Evolutionary conservation across 2,113 vertebrate genomes (phyloP).

Genomic region (Oreochromis niloticus): DNA sequence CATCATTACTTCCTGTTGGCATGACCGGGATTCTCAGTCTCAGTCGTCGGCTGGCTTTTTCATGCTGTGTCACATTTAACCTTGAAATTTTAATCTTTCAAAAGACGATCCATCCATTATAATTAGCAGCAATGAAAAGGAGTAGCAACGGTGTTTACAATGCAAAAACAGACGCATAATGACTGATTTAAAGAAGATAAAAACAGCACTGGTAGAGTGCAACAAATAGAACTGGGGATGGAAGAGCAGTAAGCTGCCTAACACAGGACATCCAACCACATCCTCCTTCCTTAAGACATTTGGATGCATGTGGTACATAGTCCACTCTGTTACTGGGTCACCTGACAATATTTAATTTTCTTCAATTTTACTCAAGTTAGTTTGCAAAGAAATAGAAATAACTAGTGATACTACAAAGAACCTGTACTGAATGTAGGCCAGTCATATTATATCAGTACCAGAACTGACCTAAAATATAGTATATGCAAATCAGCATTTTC

Average conservation of each 20-base stretch:
- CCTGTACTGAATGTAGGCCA: not conserved
- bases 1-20: not conserved
- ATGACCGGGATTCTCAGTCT: not conserved
- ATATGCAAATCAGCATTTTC: not conserved
- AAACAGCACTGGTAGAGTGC: not conserved
- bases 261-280: not conserved
- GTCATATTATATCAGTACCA: not conserved
- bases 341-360: not conserved
- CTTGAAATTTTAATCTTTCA: not conserved
- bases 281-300: not conserved
- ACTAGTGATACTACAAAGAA: not conserved
- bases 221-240: not conserved
- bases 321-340: not conserved
- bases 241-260: no score
- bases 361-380: not conserved
- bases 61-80: not conserved
- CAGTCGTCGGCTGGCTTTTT: not conserved
- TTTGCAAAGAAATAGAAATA: not conserved
- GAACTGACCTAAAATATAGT: not conserved
- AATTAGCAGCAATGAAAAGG: not conserved
- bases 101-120: not conserved
- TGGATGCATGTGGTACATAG: not conserved
- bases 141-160: not conserved
- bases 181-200: not conserved
- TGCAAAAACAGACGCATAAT: not conserved